Conservation (phyloP, 53 echinoderm and acorn worm species). For the Echinometra lucunter region DNA sequence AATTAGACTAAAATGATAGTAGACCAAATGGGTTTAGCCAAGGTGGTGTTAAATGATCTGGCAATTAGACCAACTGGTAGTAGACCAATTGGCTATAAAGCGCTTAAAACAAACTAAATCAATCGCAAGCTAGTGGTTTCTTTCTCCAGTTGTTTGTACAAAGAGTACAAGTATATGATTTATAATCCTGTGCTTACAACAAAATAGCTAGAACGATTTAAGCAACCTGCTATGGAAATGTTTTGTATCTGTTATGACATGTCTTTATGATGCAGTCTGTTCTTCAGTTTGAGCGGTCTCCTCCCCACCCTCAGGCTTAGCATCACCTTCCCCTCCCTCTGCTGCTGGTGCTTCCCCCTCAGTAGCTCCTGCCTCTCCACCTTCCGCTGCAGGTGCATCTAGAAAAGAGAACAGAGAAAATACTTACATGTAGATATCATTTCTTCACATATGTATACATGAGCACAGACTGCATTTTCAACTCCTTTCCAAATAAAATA, state of each 20-base stretch:
- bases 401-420: not conserved
- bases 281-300: conserved; percentile 1
- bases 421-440: not conserved
- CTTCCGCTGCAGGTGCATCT: conserved; percentile 58
- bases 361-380: not conserved
- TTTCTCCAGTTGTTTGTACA: not conserved
- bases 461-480: too few relatives aligned
- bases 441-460: not conserved
- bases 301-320: conserved; percentile 59
- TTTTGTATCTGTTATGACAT: not conserved
- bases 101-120: not conserved
- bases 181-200: not conserved
- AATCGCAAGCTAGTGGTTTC: not conserved
- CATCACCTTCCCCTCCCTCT: conserved; percentile 29
- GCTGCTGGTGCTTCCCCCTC: conserved; percentile 16
- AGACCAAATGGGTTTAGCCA: too few relatives aligned
- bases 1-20: too few relatives aligned
- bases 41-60: too few relatives aligned
- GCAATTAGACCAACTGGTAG: too few relatives aligned
- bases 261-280: conserved; percentile 39
- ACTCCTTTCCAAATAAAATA: too few relatives aligned
- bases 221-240: not conserved
- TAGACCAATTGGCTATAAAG: too few relatives aligned
- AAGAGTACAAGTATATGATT: not conserved
- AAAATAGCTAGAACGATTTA: not conserved